phyloP scores from a whole-genome alignment of 2,113 vertebrate species.

The Haemorhous mexicanus region DNA sequence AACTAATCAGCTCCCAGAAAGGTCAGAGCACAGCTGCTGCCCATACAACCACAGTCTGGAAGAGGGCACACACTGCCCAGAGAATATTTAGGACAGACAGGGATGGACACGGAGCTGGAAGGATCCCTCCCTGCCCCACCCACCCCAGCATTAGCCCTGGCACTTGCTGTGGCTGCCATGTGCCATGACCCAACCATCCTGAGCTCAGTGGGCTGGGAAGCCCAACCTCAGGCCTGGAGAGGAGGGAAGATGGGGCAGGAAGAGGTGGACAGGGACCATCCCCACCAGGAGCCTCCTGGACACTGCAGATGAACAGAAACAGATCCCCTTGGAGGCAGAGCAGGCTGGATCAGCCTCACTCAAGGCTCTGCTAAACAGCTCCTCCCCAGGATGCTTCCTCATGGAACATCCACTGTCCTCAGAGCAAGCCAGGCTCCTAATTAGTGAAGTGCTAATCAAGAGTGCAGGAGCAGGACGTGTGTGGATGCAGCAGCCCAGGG shows the following conservation, averaged over 20 bases:
- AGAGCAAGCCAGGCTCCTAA: neutral
- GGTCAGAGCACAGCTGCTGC: neutral
- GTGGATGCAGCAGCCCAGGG: neutral
- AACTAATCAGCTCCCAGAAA: neutral
- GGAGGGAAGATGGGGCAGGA: neutral
- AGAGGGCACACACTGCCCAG: neutral
- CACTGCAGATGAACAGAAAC: neutral
- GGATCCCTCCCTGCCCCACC: neutral
- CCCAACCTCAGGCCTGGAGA: neutral
- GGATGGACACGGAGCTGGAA: neutral
- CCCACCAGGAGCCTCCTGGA: neutral
- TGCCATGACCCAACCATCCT: neutral
- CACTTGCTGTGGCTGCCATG: rapidly evolving
- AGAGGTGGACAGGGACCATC: neutral
- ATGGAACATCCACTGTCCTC: neutral
- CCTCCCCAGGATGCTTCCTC: neutral
- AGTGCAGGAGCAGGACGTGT: neutral
- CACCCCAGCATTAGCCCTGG: neutral
- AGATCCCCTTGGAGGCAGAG: neutral
- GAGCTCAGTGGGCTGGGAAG: neutral
- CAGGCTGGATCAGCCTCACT: neutral
- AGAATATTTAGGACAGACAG: neutral
- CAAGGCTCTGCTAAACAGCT: neutral
- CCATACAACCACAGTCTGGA: rapidly evolving
- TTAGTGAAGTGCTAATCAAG: neutral